These are phyloP conservation scores for Drosophila pseudotalamancana DNA, from an alignment of 2,888 invertebrate genomes.

Conservation along the genomic window DNA sequence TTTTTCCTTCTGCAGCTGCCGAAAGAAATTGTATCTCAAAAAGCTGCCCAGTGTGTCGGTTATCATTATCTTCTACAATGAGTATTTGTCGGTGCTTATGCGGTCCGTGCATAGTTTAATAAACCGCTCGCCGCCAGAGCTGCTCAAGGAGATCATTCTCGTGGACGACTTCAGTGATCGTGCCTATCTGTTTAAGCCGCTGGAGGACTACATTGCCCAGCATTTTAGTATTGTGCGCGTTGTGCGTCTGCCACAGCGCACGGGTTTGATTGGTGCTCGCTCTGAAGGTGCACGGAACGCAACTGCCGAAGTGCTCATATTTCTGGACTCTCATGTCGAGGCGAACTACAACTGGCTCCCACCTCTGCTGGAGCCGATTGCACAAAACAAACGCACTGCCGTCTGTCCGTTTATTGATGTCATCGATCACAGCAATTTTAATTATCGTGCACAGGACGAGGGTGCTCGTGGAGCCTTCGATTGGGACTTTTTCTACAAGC, in stretches of 20 bases:
- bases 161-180: constrained; percentile 95
- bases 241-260: constrained; percentile 89
- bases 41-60: constrained; percentile 91
- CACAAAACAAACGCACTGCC: constrained; percentile 91
- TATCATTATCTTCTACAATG: constrained; percentile 97
- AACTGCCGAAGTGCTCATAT: constrained; percentile 91
- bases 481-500: constrained; percentile 98
- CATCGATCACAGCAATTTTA: constrained; percentile 95
- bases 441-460: constrained; percentile 97
- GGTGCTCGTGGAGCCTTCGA: constrained; percentile 98
- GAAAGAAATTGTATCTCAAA: constrained; percentile 72
- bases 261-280: constrained; percentile 94
- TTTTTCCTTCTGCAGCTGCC: constrained; percentile 74
- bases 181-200: constrained; percentile 88
- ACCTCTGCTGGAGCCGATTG: constrained; percentile 95
- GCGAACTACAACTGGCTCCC: constrained; percentile 97
- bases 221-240: constrained; percentile 91
- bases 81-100: constrained; percentile 94
- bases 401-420: constrained; percentile 99
- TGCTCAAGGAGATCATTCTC: constrained; percentile 95
- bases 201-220: constrained; percentile 90
- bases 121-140: constrained; percentile 91
- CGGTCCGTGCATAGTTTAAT: constrained; percentile 92
- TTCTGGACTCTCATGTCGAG: constrained; percentile 96
- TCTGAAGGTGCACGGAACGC: constrained; percentile 93